Conservation (phyloP, 2,113 vertebrate species). For the Grammomys surdaster region DNA sequence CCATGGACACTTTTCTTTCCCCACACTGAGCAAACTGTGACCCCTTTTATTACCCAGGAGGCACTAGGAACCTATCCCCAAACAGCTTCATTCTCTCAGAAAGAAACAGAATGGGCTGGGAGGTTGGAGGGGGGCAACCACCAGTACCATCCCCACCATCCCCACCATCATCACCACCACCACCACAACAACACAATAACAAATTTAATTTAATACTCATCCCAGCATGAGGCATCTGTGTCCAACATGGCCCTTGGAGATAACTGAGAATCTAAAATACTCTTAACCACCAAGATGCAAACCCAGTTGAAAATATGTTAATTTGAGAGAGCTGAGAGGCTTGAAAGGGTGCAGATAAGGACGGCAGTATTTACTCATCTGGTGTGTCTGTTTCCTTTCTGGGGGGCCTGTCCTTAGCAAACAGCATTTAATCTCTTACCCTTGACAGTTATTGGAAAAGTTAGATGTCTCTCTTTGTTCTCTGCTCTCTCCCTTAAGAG, state of each 20-base stretch:
- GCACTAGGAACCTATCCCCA: not conserved
- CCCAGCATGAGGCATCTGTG: slow-evolving; percentile 59
- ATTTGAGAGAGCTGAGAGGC: slow-evolving; percentile 65
- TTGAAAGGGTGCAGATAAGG: slow-evolving; percentile 61
- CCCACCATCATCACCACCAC: not conserved
- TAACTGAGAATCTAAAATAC: slow-evolving; percentile 60
- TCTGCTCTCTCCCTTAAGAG: slow-evolving; percentile 20
- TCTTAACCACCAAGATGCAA: slow-evolving; percentile 45
- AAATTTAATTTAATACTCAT: not conserved
- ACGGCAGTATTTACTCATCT: slow-evolving; percentile 50
- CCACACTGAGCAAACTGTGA: not conserved
- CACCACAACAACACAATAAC: not conserved
- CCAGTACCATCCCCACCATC: too few relatives aligned
- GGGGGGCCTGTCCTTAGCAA: slow-evolving; percentile 48
- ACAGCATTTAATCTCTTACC: slow-evolving; percentile 69
- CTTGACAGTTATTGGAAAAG: slow-evolving; percentile 68
- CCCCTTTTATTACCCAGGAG: slow-evolving; percentile 43
- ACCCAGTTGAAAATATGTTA: slow-evolving; percentile 74
- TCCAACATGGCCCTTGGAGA: slow-evolving; percentile 40
- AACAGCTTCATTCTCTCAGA: slow-evolving; percentile 65
- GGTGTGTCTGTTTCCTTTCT: slow-evolving; percentile 42
- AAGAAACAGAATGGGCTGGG: not conserved
- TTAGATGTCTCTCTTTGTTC: slow-evolving; percentile 65
- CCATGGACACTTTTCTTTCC: not conserved
- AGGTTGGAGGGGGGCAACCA: not conserved